Evolutionary conservation across 2,888 invertebrate species (phyloP), one percentile per base, ranked within the genome.

Genomic region (Anoplius nigerrimus): DNA sequence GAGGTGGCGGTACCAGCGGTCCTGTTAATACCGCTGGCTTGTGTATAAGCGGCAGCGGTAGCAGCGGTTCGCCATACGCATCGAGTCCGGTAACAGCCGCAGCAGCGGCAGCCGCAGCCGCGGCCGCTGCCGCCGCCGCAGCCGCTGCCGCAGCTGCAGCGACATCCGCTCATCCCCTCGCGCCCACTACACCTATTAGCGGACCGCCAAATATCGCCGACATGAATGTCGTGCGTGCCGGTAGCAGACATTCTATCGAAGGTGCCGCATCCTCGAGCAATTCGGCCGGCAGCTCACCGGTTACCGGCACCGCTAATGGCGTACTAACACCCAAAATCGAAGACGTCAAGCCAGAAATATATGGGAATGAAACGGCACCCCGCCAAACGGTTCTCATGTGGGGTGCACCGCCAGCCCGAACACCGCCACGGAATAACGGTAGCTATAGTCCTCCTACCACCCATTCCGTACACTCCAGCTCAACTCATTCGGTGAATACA

Each of bases 321-420:
- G 85, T 92, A 51, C 88, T 92, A 42, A 91, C 92, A 0, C 92
- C 92, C 0, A 92, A 92, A 83, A 90, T 92, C 87, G 92, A 92
- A 78, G 92, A 92, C 73, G 90, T 91, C 21, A 92, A 92, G 77
- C 85, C 90, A 0, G 92, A 91, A 68, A 87, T 89, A 21, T 89
- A 85, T 71, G 83, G 80, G 65, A 90, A 92, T 62, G 93, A 93
- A 81, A 90, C 93, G 82, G 90, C 92, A 0, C 94, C 95, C 0
- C 91, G 97, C 53, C 97, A 97, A 89, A 97, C 97, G 13, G 97
- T 97, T 62, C 92, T 97, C 52, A 97, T 97, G 97, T 97, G 97
- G 97, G 97, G 97, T 8, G 86, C 87, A 4, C 88, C 88, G 1
- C 88, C 88, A 0, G 79, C 87, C 0, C 82, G 88, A 24, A 87